Base-by-base conservation (phyloP, 2,888 invertebrate genomes). In the Ochropacha duplaris region DNA sequence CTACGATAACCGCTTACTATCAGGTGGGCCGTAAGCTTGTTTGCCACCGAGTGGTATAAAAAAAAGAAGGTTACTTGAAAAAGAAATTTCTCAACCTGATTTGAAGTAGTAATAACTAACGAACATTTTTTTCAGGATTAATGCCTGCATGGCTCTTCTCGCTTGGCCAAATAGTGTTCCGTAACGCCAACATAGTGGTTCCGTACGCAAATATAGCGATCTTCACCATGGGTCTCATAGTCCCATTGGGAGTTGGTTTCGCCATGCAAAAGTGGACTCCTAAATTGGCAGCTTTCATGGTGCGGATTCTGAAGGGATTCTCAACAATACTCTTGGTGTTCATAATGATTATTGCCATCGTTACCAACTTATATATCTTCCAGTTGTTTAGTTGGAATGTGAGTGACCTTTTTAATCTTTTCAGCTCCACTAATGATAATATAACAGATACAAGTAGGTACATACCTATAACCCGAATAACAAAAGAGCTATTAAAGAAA, bases 121-220 rank as follows among this genome's bases (percentile, higher is more conserved):
- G 3, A 31, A 11, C 0, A 2, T n/a, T 16, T 56, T 63, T 87
- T 90, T 1, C 90, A 96, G 96, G 89, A 49, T 95, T 97, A 92
- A 97, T 98, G 94, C 98, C 98, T 0, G 79, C 97, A 1, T 99
- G 98, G 98, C 91, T 98, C 8, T 97, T 98, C 81, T 97, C 98
- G 0, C 92, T 98, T 49, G 98, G 98, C 0, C 94, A 94, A 72
- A 83, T 93, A 44, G 96, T 97, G 58, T 97, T 98, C 84, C 89
- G 94, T 2, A 93, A 95, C 54, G 96, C 95, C 0, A 91, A 95
- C 55, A 93, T 98, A 49, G 90, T 87, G 55, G 96, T 98, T 5
- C 98, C 98, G 0, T 98, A 98, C 81, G 64, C 78, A 0, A 95
- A 95, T 57, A 97, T 99, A 56, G 95, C 95, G 0, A 94, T 92